Conservation (phyloP, 2,113 vertebrate species). For the Haemorhous mexicanus region DNA sequence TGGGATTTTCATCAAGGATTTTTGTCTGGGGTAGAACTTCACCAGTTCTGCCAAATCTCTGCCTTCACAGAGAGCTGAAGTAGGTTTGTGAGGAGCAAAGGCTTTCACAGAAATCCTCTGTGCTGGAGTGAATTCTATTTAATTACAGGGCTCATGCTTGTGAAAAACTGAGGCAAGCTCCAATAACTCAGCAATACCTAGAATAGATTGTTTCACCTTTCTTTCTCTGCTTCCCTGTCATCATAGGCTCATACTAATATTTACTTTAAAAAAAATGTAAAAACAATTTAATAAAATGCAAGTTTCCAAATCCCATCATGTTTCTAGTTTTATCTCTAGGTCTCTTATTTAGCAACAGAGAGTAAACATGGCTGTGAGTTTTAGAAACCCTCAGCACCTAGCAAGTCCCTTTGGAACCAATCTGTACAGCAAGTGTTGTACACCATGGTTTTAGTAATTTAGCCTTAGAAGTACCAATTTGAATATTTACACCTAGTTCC, state of each 20-base stretch:
- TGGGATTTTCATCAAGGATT: background rate
- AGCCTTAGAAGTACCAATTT: background rate
- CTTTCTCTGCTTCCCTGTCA: background rate
- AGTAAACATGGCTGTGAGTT: background rate
- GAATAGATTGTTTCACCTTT: background rate
- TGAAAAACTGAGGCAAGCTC: background rate
- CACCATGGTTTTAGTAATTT: background rate
- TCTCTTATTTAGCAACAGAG: background rate
- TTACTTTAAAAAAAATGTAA: background rate
- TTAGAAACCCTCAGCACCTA: background rate
- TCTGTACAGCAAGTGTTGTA: background rate
- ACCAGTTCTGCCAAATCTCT: background rate
- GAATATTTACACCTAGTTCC: background rate
- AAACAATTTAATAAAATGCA: background rate
- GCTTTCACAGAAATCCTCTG: background rate
- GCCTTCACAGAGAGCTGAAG: background rate
- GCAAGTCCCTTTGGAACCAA: slow-evolving; percentile 1
- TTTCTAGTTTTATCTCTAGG: background rate
- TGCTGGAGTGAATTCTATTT: background rate
- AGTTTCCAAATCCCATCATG: background rate
- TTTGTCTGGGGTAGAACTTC: background rate
- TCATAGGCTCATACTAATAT: background rate
- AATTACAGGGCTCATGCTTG: background rate
- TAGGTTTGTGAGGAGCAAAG: background rate
- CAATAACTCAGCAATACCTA: background rate